A percentile compares a stretch with the other conserved stretches of the same genome.
Evolutionary conservation across 2,797 vertebrate species (phyloP).

Genomic region (Anguilla marmorata): DNA sequence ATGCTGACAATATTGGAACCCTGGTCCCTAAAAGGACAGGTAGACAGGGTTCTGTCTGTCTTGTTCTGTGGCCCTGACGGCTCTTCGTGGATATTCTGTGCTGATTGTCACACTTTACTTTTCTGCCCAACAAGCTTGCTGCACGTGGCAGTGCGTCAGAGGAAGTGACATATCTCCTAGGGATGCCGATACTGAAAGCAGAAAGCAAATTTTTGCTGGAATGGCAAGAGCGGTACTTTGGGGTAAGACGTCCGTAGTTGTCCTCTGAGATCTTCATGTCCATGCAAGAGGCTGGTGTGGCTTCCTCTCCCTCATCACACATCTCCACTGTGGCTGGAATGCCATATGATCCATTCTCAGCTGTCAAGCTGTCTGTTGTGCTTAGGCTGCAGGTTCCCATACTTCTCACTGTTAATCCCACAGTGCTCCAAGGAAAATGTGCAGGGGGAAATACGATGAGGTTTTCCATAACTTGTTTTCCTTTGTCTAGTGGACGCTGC

Average conservation of each 20-base stretch:
- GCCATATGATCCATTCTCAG: slow-evolving; percentile 18
- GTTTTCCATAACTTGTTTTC: slow-evolving; percentile 55
- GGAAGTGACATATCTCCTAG: slow-evolving; percentile 48
- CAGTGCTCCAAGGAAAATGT: slow-evolving; percentile 33
- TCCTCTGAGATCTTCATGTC: slow-evolving; percentile 36
- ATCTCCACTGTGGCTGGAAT: slow-evolving; percentile 37
- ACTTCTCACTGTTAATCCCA: slow-evolving; percentile 23
- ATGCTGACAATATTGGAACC: slow-evolving; percentile 52
- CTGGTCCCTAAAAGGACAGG: slow-evolving; percentile 62
- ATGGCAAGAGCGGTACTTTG: slow-evolving; percentile 50
- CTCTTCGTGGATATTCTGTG: slow-evolving; percentile 37
- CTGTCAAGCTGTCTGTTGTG: slow-evolving; percentile 26
- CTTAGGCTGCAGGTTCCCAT: slow-evolving; percentile 23
- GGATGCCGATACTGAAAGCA: slow-evolving; percentile 42
- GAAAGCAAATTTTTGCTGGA: slow-evolving; percentile 51
- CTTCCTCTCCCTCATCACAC: slow-evolving; percentile 24
- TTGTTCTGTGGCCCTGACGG: slow-evolving; percentile 34
- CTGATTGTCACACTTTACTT: slow-evolving; percentile 46
- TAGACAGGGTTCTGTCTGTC: slow-evolving; percentile 45
- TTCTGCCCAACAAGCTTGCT: slow-evolving; percentile 48
- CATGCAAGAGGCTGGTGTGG: slow-evolving; percentile 24
- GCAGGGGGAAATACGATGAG: slow-evolving; percentile 68
- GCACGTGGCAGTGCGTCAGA: slow-evolving; percentile 38
- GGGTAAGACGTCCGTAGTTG: slow-evolving; percentile 12
- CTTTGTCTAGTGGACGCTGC: slow-evolving; percentile 41